These are phyloP conservation scores for Syrista parreyssii DNA, from an alignment of 2,888 invertebrate genomes.

Conservation along the genomic window DNA sequence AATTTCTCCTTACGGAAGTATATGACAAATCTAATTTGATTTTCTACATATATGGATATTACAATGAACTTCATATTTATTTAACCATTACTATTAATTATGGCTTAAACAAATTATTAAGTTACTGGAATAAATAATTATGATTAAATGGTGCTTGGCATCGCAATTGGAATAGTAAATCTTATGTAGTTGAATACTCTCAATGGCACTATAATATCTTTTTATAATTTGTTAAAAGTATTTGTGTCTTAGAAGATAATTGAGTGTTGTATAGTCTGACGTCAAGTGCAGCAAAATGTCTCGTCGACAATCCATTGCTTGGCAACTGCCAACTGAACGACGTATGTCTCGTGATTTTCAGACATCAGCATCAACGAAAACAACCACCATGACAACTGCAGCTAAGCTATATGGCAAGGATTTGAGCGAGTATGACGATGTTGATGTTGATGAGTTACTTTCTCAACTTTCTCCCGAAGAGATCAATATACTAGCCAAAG, in stretches of 20 bases:
- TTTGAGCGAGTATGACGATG: constrained; percentile 90
- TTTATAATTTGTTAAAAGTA: not conserved
- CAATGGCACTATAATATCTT: not conserved
- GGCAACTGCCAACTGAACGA: not conserved
- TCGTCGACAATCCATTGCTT: not conserved
- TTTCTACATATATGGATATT: not conserved
- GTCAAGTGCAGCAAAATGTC: not conserved
- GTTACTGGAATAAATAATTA: not conserved
- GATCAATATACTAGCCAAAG: constrained; percentile 96
- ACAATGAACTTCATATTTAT: not conserved
- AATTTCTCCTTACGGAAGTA: too few species aligned
- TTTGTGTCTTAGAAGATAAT: not conserved
- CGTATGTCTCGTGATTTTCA: constrained; percentile 67
- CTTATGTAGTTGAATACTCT: not conserved
- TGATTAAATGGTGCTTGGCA: not conserved
- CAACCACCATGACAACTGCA: constrained; percentile 90
- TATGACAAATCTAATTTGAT: not conserved
- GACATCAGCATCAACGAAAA: constrained; percentile 91
- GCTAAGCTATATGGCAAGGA: constrained; percentile 92
- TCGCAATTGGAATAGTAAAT: not conserved
- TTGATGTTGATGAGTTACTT: constrained; percentile 95
- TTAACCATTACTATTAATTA: not conserved
- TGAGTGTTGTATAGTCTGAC: not conserved
- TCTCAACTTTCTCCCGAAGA: constrained; percentile 94
- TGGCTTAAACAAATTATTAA: not conserved